phyloP scores from a whole-genome alignment of 23 tunicate genomes.

The Trididemnum miniatum region DNA sequence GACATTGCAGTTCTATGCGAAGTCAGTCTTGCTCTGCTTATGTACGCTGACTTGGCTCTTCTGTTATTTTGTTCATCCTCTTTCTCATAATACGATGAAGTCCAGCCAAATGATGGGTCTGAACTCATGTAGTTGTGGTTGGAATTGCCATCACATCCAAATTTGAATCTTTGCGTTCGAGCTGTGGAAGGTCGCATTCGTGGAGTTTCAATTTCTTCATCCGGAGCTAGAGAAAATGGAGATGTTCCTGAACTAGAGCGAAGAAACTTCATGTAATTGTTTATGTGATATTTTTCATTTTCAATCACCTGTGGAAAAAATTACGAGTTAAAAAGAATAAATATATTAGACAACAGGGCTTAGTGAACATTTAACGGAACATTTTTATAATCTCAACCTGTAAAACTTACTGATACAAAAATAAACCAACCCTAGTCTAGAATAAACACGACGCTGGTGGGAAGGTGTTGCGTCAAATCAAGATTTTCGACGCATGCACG shows the following conservation, averaged over 20 bases:
- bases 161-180: conserved; percentile 2
- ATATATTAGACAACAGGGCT: too few relatives aligned
- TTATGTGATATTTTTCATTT: conserved; percentile 33
- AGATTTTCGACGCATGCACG: too few relatives aligned
- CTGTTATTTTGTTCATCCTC: neutral
- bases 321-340: too few relatives aligned
- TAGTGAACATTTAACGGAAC: too few relatives aligned
- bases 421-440: too few relatives aligned
- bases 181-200: conserved; percentile 43
- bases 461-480: too few relatives aligned
- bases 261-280: conserved; percentile 24
- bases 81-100: neutral
- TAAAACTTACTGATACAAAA: too few relatives aligned
- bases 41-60: conserved; percentile 51
- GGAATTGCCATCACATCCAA: conserved; percentile 47
- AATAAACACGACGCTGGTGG: too few relatives aligned
- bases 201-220: conserved; percentile 4
- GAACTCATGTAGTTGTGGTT: conserved; percentile 40
- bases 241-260: conserved; percentile 21
- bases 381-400: too few relatives aligned
- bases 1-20: conserved; percentile 38
- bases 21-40: conserved; percentile 41
- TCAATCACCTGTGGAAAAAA: conserved; percentile 34
- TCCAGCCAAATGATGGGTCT: conserved; percentile 27
- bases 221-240: conserved; percentile 21